Evolutionary conservation across 2,797 vertebrate genomes (phyloP), one percentile per base, ranked within the genome.

Genomic region (Octomys mimax): DNA sequence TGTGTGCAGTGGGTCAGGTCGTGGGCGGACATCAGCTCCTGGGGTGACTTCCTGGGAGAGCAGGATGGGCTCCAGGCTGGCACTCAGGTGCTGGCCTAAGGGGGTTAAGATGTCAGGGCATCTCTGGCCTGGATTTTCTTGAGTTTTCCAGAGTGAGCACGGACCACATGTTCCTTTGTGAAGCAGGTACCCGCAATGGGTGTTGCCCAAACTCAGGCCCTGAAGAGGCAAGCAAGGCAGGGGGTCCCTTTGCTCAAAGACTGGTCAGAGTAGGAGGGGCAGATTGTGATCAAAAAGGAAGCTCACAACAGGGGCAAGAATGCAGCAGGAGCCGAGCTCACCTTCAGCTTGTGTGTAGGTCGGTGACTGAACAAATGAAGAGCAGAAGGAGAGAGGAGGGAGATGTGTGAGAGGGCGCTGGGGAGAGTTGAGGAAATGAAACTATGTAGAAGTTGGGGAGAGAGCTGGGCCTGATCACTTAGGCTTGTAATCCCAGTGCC

Each of bases 41-140:
- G 42, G 42, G n/a, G 49, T 42, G 59, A 31, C 19, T 18, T 79
- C 61, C 92, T 36, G 80, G 73, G 62, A 93, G 52, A 64, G 28
- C 33, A 57, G 22, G 49, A 33, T 33, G 2, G 21, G 49, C 88
- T 85, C 80, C 1, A 1, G 59, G 33, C 46, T 19, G 6, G 0
- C 0, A 24, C 3, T 3, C 19, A 5, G 0, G 9, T 5, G 16
- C n/a, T 31, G 42, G 52, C 16, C 24, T 6, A 4, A 73, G 57
- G 39, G 22, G 46, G 16, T 24, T 42, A 26, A 33, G 42, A 28
- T 7, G 1, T 18, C 61, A 73, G 16, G 33, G 14, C 1, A 33
- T 28, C 33, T 85, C 62, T 61, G 39, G 21, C 10, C 68, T 22
- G 70, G 71, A 13, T 22, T 22, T 5, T 39, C 28, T 59, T 24